Evolutionary conservation across 2,113 vertebrate genomes (phyloP).

Genomic region (Ophthalmolycus amberensis): DNA sequence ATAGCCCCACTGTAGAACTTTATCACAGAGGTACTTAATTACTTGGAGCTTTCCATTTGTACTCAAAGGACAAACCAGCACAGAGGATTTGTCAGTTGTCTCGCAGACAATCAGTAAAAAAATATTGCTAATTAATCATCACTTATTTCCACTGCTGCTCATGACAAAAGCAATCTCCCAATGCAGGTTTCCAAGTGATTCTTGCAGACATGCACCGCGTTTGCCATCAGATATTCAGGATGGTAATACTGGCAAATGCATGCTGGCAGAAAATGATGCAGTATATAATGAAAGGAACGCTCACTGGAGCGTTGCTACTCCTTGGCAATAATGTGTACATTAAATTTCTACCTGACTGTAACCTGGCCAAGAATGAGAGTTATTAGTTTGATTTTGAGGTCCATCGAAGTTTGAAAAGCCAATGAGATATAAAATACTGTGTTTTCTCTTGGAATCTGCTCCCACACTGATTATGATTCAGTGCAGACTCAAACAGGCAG

Average conservation of each 20-base stretch:
- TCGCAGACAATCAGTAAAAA: constrained; percentile 38
- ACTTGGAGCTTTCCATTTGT: constrained; percentile 36
- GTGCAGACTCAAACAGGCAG: background rate
- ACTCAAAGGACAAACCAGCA: constrained; percentile 42
- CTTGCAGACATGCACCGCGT: constrained; percentile 17
- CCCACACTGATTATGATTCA: background rate
- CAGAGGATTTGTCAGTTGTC: constrained; percentile 46
- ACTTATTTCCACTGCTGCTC: constrained; percentile 31
- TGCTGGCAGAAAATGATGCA: background rate
- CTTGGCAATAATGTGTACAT: constrained; percentile 4
- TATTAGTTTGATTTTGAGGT: background rate
- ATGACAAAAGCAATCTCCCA: constrained; percentile 26
- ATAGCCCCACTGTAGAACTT: constrained; percentile 46
- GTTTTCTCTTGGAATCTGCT: background rate
- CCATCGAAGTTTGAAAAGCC: background rate
- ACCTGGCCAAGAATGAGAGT: background rate
- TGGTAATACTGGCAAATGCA: constrained; percentile 12
- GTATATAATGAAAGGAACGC: background rate
- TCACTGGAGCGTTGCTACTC: constrained; percentile 4
- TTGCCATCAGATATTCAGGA: constrained; percentile 20
- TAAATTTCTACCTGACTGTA: constrained; percentile 6
- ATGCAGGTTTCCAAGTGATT: constrained; percentile 13
- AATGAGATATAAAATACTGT: background rate
- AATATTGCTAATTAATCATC: constrained; percentile 50
- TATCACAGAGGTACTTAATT: constrained; percentile 60